Base-by-base conservation (phyloP, 2,797 vertebrate genomes). In the Cercopithecus hamlyni region DNA sequence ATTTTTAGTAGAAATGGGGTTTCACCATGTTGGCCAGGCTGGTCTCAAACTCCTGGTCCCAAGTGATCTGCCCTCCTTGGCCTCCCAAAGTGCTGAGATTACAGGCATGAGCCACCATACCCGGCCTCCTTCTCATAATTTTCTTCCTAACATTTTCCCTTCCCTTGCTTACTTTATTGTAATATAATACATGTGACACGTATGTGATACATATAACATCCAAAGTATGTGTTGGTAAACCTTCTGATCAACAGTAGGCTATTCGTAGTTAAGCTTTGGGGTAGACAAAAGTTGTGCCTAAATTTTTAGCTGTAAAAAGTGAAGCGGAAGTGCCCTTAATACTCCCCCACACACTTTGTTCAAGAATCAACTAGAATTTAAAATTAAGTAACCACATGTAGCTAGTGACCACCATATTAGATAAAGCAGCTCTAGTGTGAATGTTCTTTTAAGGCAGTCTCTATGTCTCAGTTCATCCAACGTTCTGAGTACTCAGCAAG, bases 251-350 rank as follows among this genome's bases (percentile, higher is more conserved):
- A 81, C 22, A 55, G 79, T 26, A 55, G n/a, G n/a, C 4, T 55
- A 26, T 36, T 81, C 1, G 13, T 39, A 81, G 50, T 24, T 55
- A 52, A 81, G 22, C 7, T 81, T 81, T 39, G 22, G n/a, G 22
- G n/a, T 24, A 39, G 12, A 36, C 22, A 36, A 55, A 81, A 81
- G 50, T 81, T 81, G 26, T 39, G 4, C 48, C 27, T 26, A 50
- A 8, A 81, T 26, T 55, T 80, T 45, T 30, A 73, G 14, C 26
- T 45, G 26, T 17, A 36, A 8, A 13, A 50, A n/a, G 20, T 0
- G 4, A 50, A n/a, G 20, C 0, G 0, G 24, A n/a, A 81, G 79
- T n/a, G 15, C 22, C 48, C n/a, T 24, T 81, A 39, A 39, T 36
- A 36, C 33, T 2, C 13, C 22, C 33, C 30, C 33, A 33, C 4